Evolutionary conservation across 2,888 invertebrate genomes (phyloP), one percentile per base, ranked within the genome.

Genomic region (Iphiclides podalirius): DNA sequence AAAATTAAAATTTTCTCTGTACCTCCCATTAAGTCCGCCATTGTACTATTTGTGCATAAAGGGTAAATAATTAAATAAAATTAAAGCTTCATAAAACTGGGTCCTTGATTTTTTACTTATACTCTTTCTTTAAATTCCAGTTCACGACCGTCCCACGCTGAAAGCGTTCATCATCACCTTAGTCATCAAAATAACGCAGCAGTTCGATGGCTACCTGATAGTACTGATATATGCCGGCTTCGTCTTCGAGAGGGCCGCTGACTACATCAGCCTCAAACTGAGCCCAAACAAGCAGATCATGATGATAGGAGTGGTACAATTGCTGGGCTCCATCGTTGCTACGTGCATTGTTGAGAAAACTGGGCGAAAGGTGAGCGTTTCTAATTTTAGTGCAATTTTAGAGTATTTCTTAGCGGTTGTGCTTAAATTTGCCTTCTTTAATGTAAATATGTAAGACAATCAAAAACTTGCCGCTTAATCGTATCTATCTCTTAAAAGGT

Each of bases 191-290:
- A 80, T 88, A 17, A 72, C 86, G 0, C 88, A 88, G 53, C 88
- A 88, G 54, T 86, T 88, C 58, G 79, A 87, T 53, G 88, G 88
- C 0, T 87, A 87, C 61, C 75, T 88, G 16, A 87, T 87, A 45
- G 83, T 87, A 1, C 72, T 88, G 11, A 85, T 88, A 44, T 88
- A 75, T 66, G 83, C 87, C 0, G 82, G 87, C 0, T 75, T 73
- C 55, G 79, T 88, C 14, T 86, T 87, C 59, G 75, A 78, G 52
- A 58, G 59, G n/a, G 87, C 87, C 0, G 74, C 83, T 0, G 80
- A 83, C 14, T 65, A 74, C 28, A 77, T 81, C 50, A 72, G 63
- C 37, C 41, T 82, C 6, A 64, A 71, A 2, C 70, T 88, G n/a
- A 81, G 75, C 28, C 78, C 86, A 0, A 88, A 88, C 64, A 81